phyloP scores from a whole-genome alignment of 2,113 vertebrate species.

The Myodes glareolus region DNA sequence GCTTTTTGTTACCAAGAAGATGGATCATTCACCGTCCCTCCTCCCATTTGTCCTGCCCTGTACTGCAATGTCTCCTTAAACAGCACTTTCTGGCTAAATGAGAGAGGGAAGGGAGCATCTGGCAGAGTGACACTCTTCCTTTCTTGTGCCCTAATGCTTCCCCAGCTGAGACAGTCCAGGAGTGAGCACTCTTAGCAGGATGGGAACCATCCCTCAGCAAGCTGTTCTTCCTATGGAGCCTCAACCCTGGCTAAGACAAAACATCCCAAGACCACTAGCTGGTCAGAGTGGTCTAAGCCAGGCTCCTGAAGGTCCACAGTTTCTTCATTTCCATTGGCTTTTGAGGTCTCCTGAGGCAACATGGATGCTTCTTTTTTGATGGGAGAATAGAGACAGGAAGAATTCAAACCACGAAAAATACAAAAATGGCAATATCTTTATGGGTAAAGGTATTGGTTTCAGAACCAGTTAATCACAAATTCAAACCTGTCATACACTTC shows the following conservation, averaged over 20 bases:
- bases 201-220: neutral
- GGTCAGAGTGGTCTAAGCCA: neutral
- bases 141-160: neutral
- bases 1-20: slow-evolving; percentile 11
- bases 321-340: neutral
- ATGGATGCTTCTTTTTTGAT: neutral
- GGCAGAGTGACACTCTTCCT: neutral
- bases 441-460: neutral
- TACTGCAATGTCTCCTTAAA: neutral
- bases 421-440: neutral
- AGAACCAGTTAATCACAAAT: neutral
- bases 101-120: neutral
- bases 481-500: neutral
- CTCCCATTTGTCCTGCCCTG: neutral
- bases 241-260: neutral
- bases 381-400: neutral
- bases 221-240: neutral
- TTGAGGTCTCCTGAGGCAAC: neutral
- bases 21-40: neutral
- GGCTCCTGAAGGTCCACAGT: neutral
- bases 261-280: neutral
- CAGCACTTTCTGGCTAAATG: neutral
- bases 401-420: neutral
- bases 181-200: neutral
- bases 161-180: neutral